Conservation (phyloP, 2,888 invertebrate genomes). For the Yponomeuta sedellus region DNA sequence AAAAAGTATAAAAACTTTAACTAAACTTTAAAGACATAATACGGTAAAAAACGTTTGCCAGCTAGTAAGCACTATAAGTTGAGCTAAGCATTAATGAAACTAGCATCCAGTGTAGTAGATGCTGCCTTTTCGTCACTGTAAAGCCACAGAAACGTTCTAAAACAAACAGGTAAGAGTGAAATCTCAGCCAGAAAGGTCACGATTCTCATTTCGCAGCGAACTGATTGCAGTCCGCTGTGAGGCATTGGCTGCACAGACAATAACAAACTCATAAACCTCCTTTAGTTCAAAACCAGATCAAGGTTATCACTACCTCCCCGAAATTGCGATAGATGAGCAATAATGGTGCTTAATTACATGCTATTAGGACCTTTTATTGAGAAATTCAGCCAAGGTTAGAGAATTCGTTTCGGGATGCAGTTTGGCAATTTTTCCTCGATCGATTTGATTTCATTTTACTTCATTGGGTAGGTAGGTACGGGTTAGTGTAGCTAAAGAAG, state of each 20-base stretch:
- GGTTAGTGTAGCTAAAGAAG: too few species aligned
- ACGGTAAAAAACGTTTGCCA: too few species aligned
- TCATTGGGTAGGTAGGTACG: too few species aligned
- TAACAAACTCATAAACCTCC: not conserved
- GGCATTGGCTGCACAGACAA: not conserved
- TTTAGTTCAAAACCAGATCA: not conserved
- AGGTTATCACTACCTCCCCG: not conserved
- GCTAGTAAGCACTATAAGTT: too few species aligned
- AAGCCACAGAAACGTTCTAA: too few species aligned
- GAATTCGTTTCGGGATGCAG: not conserved
- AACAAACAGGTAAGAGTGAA: conserved; percentile 20
- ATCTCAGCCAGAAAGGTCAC: conserved; percentile 18
- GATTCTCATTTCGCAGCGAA: not conserved
- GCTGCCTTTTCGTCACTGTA: too few species aligned
- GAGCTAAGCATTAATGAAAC: too few species aligned
- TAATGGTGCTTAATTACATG: conserved; percentile 21
- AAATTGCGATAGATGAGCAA: conserved; percentile 1
- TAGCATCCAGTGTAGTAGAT: too few species aligned
- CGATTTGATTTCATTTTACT: too few species aligned
- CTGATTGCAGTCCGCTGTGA: not conserved
- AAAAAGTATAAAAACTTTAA: too few species aligned
- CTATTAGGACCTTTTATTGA: conserved; percentile 12
- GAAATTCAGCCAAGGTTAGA: not conserved
- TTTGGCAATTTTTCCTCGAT: not conserved
- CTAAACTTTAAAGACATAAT: too few species aligned